Evolutionary conservation across 2,797 vertebrate species (phyloP), one percentile per base, ranked within the genome.

Genomic region (Enteromius thamalakanensis): DNA sequence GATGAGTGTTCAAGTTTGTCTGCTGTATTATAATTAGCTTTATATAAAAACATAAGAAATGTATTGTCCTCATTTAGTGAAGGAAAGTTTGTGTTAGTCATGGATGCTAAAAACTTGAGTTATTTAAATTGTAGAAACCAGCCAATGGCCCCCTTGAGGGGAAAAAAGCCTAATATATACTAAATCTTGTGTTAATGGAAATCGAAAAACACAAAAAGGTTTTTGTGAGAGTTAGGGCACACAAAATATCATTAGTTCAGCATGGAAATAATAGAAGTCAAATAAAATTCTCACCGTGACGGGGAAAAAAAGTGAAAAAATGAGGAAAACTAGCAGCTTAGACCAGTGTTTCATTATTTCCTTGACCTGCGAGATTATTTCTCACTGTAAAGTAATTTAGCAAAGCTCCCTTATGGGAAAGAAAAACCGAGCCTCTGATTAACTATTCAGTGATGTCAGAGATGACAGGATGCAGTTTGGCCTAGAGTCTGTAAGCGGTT

Each of bases 401-500:
- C 58, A 55, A 60, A 80, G 51, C 19, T 58, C 64, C 69, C 42
- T 17, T 64, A 40, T 51, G 69, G n/a, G 42, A 9, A 72, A 55
- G 15, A 81, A 69, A 45, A 47, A 71, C 68, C 10, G 53, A 64
- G 21, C 21, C 55, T 23, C 19, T 40, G 29, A 34, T 72, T 51
- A 64, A 19, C 58, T 49, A 64, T 81, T 65, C 71, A 37, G 62
- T 19, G 40, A 72, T 64, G 58, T 47, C 75, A 77, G 15, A 32
- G 14, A 47, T 62, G 40, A 72, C 42, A 62, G 42, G 79, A 81
- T 45, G 53, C 53, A 62, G 79, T 71, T 82, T 55, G 23, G 47
- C n/a, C 58, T 82, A 7, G 65, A 49, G 60, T 65, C 26, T 78
- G 23, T 49, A 51, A 49, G 69, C 19, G 26, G 32, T 76, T 76